Conservation (phyloP, 2,888 invertebrate species). For the Ophion ellenae region DNA sequence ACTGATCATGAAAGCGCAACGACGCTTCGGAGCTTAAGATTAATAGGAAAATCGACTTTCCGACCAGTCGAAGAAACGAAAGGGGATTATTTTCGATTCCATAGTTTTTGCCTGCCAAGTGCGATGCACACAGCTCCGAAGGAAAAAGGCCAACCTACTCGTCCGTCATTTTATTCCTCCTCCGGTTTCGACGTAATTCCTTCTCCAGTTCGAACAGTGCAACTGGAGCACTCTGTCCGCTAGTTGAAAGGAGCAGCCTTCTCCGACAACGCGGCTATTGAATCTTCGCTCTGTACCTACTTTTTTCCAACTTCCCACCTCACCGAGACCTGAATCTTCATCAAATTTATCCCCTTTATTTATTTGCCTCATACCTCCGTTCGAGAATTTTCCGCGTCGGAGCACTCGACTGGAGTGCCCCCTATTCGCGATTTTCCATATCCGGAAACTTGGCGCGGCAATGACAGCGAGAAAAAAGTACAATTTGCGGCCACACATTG, state of each 20-base stretch:
- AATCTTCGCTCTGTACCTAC: background rate
- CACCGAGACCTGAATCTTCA: background rate
- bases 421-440: background rate
- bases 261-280: background rate
- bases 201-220: background rate
- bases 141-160: constrained; percentile 9
- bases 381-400: background rate
- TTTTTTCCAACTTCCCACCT: background rate
- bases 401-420: background rate
- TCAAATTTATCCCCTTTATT: background rate
- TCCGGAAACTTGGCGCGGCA: background rate
- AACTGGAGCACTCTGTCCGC: background rate
- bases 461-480: background rate
- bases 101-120: background rate
- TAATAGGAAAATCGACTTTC: background rate
- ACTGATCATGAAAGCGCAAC: background rate
- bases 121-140: background rate
- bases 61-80: background rate
- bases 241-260: background rate
- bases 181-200: background rate
- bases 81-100: background rate
- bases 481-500: background rate
- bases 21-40: background rate
- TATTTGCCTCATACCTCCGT: background rate
- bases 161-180: background rate